Conservation (phyloP, 2,113 vertebrate genomes). For the Nothocercus nigrocapillus region DNA sequence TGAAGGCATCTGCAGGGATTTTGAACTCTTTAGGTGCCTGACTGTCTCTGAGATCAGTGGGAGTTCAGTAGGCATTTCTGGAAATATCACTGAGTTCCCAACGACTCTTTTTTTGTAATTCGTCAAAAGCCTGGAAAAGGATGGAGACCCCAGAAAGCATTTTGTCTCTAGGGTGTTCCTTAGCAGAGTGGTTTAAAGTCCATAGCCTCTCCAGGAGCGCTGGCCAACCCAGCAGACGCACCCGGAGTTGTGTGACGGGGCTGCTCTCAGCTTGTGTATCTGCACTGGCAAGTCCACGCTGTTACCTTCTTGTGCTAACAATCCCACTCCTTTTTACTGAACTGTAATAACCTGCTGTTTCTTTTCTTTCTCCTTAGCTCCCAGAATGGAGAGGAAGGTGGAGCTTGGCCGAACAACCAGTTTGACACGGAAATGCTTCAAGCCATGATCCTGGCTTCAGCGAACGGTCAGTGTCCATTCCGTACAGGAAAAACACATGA, state of each 20-base stretch:
- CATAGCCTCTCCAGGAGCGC: accelerated
- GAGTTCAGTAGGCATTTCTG: neutral
- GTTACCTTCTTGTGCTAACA: neutral
- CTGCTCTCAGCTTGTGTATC: neutral
- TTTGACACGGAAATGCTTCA: constrained; percentile 97
- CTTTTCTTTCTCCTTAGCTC: constrained; percentile 72
- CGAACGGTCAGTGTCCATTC: constrained; percentile 84
- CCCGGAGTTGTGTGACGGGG: no score
- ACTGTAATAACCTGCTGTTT: neutral
- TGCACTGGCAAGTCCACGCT: neutral
- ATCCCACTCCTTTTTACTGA: neutral
- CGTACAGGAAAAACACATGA: neutral
- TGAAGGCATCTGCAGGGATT: neutral
- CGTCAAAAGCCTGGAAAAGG: neutral
- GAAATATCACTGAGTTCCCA: neutral
- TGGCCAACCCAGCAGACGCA: neutral
- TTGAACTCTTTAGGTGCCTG: neutral
- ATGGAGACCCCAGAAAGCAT: neutral
- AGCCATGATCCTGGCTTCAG: constrained; percentile 94
- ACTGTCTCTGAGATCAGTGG: neutral
- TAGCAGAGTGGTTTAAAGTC: neutral
- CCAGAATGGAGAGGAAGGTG: constrained; percentile 90
- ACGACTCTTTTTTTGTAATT: neutral
- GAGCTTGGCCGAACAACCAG: constrained; percentile 97
- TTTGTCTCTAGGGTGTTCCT: neutral